A percentile compares a stretch with the other conserved stretches of the same genome.
Conservation (phyloP, 2,888 invertebrate species). For the Orchesellides sinensis region DNA sequence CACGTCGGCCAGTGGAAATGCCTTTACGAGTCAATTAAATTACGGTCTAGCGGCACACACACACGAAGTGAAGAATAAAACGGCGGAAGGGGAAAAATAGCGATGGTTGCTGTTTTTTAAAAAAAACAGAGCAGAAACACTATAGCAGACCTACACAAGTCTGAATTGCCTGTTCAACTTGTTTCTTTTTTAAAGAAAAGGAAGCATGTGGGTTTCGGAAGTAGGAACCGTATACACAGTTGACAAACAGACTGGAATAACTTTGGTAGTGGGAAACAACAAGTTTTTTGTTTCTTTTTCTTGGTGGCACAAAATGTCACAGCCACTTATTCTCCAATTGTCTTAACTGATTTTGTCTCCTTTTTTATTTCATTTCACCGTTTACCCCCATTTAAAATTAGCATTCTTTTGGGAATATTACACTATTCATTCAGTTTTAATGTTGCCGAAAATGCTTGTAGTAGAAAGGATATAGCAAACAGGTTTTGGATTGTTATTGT, state of each 20-base stretch:
- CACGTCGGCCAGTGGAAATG: conserved; percentile 58
- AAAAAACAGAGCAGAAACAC: background rate
- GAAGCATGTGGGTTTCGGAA: background rate
- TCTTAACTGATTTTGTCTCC: conserved; percentile 27
- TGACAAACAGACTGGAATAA: background rate
- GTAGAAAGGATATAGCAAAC: background rate
- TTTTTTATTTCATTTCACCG: conserved; percentile 7
- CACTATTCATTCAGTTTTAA: background rate
- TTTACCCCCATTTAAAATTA: background rate
- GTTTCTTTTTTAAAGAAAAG: background rate
- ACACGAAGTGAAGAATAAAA: background rate
- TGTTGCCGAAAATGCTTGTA: background rate
- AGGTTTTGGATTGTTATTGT: background rate
- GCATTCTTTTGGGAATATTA: background rate
- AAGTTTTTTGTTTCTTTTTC: too few species aligned
- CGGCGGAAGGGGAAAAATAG: background rate
- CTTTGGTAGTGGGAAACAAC: background rate
- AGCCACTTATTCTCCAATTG: conserved; percentile 41
- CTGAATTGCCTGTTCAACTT: background rate
- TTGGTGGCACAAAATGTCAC: conserved; percentile 45
- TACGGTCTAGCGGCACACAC: conserved; percentile 41
- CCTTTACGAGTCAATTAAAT: conserved; percentile 65
- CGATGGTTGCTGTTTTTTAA: background rate
- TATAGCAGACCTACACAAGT: background rate
- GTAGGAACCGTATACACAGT: conserved; percentile 19